Evolutionary conservation across 1,140 invertebrate genomes (phyloP).

Genomic region (Bombus superbus): DNA sequence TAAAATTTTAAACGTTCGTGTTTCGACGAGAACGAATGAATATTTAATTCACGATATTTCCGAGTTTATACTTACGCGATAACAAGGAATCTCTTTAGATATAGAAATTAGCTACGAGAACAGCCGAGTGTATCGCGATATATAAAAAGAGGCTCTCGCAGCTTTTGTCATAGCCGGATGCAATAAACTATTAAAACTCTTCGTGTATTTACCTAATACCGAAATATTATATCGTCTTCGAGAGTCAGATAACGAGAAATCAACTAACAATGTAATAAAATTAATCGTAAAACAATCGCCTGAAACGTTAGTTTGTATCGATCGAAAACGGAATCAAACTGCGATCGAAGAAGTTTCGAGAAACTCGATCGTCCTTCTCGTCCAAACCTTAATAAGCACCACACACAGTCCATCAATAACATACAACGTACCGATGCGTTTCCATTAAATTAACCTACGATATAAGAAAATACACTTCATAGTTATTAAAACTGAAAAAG

Average conservation of each 20-base stretch:
- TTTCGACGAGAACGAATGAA: neutral
- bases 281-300: neutral
- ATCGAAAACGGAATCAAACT: neutral
- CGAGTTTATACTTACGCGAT: neutral
- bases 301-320: too few species aligned
- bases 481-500: too few species aligned
- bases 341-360: neutral
- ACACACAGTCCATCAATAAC: too few species aligned
- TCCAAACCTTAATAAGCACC: too few species aligned
- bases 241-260: neutral
- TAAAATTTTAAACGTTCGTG: too few species aligned
- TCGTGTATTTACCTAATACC: neutral
- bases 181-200: neutral
- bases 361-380: neutral
- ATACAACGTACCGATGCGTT: too few species aligned
- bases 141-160: neutral
- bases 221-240: neutral
- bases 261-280: neutral
- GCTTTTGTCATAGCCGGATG: neutral
- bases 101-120: neutral
- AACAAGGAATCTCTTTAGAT: neutral
- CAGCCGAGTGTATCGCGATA: neutral
- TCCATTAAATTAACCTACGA: too few species aligned
- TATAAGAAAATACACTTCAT: too few species aligned
- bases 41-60: neutral